Evolutionary conservation across 1,140 invertebrate species (phyloP), one percentile per base, ranked within the genome.

Genomic region (Ostrea edulis): DNA sequence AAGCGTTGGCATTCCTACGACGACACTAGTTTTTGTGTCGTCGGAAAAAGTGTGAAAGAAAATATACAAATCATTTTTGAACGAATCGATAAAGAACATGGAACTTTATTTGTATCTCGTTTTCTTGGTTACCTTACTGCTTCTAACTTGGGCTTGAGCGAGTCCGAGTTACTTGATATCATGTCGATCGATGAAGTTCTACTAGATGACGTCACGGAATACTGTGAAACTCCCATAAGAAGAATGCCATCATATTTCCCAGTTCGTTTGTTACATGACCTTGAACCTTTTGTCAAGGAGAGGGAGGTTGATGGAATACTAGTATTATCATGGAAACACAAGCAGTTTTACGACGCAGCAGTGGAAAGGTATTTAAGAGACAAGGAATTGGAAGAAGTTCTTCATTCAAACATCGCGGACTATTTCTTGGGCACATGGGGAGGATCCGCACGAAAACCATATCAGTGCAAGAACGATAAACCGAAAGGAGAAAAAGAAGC

Each of bases 391-490:
- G 97, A 97, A 0, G 97, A 97, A 93, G 98, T 98, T 93, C 98
- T 99, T 94, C 98, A 99, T 94, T 98, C 98, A 0, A 97, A 97
- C 95, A 98, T 99, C 89, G 98, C 98, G 5, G 98, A 99, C 95
- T 99, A 99, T 94, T 99, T 98, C 94, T 95, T 99, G 14, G 98
- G 98, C 5, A 98, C 98, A 89, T 99, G 98, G 98, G 98, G 92
- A 14, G 98, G 98, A 5, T 96, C 96, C 82, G 97, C 97, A 0
- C 97, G 98, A 0, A 99, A 99, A 93, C 98, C 96, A 1, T 99
- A 99, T 93, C 98, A 98, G 92, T 99, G 98, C 92, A 97, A 98
- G 95, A 98, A 98, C 97, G 98, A 94, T 95, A 97, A 85, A 90
- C 88, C 90, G 17, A 97, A 98, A 92, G 97, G 97, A 93, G 97